Base-by-base conservation (phyloP, 2,797 vertebrate genomes). In the Iguana delicatissima region DNA sequence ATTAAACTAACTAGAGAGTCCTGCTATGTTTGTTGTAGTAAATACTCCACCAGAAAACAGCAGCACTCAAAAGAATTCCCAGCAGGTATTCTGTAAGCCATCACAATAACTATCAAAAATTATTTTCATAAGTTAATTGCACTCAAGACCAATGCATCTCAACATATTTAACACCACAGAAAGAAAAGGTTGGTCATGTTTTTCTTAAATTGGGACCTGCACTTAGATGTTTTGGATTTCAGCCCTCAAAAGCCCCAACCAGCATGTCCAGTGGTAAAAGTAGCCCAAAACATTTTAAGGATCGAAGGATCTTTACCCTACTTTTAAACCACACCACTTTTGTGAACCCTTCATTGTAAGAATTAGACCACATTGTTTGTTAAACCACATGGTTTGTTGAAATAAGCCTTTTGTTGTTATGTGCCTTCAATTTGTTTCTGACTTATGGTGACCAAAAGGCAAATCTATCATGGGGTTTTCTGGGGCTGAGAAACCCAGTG, bases 41-140 rank as follows among this genome's bases (percentile, higher is more conserved):
- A 89, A 93, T 95, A 94, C 91, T 89, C 90, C 92, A 90, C 88
- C 35, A 81, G 84, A 89, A 94, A 94, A 92, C 86, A 95, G 94
- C 42, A 93, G 50, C 24, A 84, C 38, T 50, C 84, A 89, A 89
- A 64, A 29, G 67, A 90, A 94, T 92, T 93, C 93, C 93, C 93
- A 94, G 92, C 13, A 26, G 85, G 89, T 46, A 84, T 72, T 91
- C 22, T 26, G 85, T 88, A 91, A 95, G 82, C 26, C 88, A 88
- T 92, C 83, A 91, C 12, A 93, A 32, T 89, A 96, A 76, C 79
- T 93, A 92, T 90, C 91, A 94, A 84, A 90, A 94, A 95, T 92
- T 93, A 93, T 94, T 94, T 94, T 92, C 57, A 94, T 26, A 86
- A 89, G 87, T 95, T 96, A 94, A 77, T 85, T 95, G 85, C 62